Base-by-base conservation (phyloP, 2,113 vertebrate species). In the Cottus gobio region DNA sequence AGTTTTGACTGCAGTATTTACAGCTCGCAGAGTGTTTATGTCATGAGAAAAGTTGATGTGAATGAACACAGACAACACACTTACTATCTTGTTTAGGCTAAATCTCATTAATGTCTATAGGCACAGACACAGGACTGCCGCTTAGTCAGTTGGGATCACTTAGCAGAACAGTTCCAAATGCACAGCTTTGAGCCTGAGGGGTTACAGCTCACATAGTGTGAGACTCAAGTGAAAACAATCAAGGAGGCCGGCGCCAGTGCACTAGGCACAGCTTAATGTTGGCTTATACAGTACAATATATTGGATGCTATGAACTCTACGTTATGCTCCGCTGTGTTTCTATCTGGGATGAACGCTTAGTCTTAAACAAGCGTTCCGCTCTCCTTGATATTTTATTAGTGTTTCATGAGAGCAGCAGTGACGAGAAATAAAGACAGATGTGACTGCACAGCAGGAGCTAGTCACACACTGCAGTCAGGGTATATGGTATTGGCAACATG, bases 391-490 rank as follows among this genome's bases (percentile, higher is more conserved):
- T 71, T 83, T 74, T 69, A 79, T 75, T 71, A 81, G 66, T 44
- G 50, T 83, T 85, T 69, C 50, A 69, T 76, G 61, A 71, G 15
- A 84, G 75, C 63, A 86, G 66, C 79, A 79, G 69, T 37, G 65
- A 67, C 37, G 54, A 74, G 63, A 83, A 88, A 86, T 83, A 85
- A 90, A 86, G 77, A 84, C 84, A 84, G 85, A 88, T 91, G 87
- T 88, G 79, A 37, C 31, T 57, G 65, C 71, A 48, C 86, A 85
- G 85, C 82, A 54, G 81, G 80, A 64, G 66, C 44, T 46, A 72
- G 74, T 84, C 77, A 80, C 61, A 86, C 57, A 48, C 71, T 42
- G 66, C 65, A 71, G 85, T 77, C 76, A 18, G 64, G 46, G 68
- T 79, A 64, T 20, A 75, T 67, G 26, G 66, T 50, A 75, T 50